Percentiles rank a stretch among this genome's conserved stretches.
These are phyloP conservation scores for Brachynemurus nebulosus DNA, from an alignment of 2,888 invertebrate genomes.

Conservation along the genomic window DNA sequence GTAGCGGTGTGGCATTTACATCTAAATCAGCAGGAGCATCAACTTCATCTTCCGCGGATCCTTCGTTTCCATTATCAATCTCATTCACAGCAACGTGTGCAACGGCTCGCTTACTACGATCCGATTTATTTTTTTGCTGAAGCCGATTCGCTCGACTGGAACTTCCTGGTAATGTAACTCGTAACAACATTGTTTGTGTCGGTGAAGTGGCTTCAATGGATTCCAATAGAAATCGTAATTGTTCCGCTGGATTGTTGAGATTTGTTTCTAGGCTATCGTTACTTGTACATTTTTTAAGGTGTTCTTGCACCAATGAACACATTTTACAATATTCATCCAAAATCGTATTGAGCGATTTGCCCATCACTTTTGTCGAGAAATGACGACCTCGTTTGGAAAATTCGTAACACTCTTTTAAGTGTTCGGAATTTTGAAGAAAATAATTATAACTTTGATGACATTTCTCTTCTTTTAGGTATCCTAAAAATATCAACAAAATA, in stretches of 20 bases:
- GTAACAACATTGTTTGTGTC: conserved; percentile 17
- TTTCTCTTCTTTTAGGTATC: conserved; percentile 28
- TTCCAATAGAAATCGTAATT: conserved; percentile 14
- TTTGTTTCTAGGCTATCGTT: conserved; percentile 1
- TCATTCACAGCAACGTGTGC: conserved; percentile 2
- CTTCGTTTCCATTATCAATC: neutral
- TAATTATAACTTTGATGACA: conserved; percentile 25
- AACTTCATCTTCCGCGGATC: conserved; percentile 8
- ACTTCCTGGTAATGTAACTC: conserved; percentile 16
- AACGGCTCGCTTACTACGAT: neutral
- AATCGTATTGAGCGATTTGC: conserved; percentile 27
- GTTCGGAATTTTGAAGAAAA: conserved; percentile 24
- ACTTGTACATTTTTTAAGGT: conserved; percentile 20
- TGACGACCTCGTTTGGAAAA: conserved; percentile 22
- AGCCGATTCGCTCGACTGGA: neutral
- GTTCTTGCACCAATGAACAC: conserved; percentile 26
- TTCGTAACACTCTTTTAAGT: conserved; percentile 22
- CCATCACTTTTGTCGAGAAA: conserved; percentile 26
- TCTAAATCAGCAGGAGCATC: conserved; percentile 9
- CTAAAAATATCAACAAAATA: conserved; percentile 21
- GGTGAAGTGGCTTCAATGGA: conserved; percentile 14
- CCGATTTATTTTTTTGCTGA: neutral
- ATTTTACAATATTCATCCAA: conserved; percentile 27
- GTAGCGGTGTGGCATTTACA: conserved; percentile 17
- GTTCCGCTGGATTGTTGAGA: conserved; percentile 9